A percentile compares a stretch with the other conserved stretches of the same genome.
These are phyloP conservation scores for Diabrotica virgifera DNA, from an alignment of 1,140 invertebrate species.

Conservation along the genomic window DNA sequence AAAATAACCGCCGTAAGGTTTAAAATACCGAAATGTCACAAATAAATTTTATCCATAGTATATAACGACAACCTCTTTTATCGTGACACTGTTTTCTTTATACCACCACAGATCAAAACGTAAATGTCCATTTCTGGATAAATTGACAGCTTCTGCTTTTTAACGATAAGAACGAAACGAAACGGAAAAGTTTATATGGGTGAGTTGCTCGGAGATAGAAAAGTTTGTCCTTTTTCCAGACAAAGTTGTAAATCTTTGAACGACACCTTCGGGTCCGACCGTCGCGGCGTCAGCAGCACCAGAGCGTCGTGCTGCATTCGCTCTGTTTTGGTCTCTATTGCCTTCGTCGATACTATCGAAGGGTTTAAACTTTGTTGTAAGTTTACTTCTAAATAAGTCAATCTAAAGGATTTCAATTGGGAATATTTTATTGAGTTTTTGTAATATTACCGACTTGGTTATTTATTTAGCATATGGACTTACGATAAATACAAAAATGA, in stretches of 20 bases:
- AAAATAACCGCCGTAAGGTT: too few species aligned
- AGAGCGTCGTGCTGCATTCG: too few species aligned
- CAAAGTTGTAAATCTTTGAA: slow-evolving; percentile 32
- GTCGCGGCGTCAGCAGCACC: neutral
- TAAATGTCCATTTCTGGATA: slow-evolving; percentile 27
- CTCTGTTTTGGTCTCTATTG: too few species aligned
- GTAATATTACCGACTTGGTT: too few species aligned
- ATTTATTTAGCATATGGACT: too few species aligned
- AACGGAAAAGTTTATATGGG: slow-evolving; percentile 30
- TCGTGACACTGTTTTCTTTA: neutral
- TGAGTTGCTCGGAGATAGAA: slow-evolving; percentile 27
- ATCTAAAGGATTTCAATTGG: too few species aligned
- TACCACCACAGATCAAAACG: slow-evolving; percentile 14
- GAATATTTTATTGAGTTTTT: too few species aligned
- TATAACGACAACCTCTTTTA: neutral
- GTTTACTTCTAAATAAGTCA: too few species aligned
- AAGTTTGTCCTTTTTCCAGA: slow-evolving; percentile 27
- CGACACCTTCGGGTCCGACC: slow-evolving; percentile 28
- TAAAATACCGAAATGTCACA: too few species aligned
- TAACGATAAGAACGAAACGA: slow-evolving; percentile 31
- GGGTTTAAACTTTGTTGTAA: too few species aligned
- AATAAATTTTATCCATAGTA: neutral
- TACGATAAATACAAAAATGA: too few species aligned
- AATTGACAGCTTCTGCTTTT: slow-evolving; percentile 26
- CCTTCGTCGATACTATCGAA: too few species aligned